phyloP scores from a whole-genome alignment of 1,140 invertebrate genomes.

The Eueides isabella region DNA sequence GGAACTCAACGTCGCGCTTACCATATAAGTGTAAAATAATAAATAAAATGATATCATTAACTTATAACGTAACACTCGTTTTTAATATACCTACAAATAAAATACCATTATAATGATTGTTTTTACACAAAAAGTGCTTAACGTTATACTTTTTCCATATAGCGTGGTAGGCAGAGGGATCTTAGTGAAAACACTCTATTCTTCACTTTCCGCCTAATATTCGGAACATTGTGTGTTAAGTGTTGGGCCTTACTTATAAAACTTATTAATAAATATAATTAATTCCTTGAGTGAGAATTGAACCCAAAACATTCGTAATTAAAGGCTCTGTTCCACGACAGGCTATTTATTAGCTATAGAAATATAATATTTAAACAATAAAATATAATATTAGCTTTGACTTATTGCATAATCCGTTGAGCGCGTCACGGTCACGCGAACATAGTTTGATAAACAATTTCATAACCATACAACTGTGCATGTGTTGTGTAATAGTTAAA shows the following conservation, averaged over 20 bases:
- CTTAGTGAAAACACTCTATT: not conserved
- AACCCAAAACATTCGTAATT: not conserved
- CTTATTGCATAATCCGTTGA: not conserved
- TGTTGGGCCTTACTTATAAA: not conserved
- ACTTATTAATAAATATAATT: not conserved
- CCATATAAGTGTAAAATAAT: no score
- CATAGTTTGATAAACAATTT: conserved; percentile 6
- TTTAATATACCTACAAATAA: no score
- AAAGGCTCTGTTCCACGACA: not conserved
- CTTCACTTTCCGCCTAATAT: not conserved
- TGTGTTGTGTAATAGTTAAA: conserved; percentile 6
- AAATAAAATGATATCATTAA: no score
- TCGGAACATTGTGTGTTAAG: not conserved
- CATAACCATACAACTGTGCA: not conserved
- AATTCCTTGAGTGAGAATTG: not conserved
- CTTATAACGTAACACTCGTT: no score
- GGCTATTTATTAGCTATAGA: not conserved
- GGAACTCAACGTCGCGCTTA: no score
- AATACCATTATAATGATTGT: no score
- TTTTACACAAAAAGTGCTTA: no score
- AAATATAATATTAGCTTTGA: conserved; percentile 7
- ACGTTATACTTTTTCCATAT: no score
- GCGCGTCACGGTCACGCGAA: conserved; percentile 11
- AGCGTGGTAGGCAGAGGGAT: not conserved
- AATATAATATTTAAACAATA: not conserved